These are phyloP conservation scores for Stenurella melanura DNA, from an alignment of 2,888 invertebrate genomes.

Conservation along the genomic window DNA sequence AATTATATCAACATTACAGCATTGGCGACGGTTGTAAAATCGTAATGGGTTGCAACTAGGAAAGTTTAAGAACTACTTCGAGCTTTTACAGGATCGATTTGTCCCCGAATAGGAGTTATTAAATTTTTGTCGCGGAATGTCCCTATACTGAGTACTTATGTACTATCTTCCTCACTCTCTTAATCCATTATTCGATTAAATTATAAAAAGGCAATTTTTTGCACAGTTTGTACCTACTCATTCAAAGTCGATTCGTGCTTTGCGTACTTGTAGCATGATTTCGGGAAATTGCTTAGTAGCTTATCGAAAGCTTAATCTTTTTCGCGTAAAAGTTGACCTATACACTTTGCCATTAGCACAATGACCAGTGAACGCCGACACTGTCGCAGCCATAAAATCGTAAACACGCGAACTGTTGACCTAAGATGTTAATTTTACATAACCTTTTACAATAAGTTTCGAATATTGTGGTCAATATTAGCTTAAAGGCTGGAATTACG, in stretches of 20 bases:
- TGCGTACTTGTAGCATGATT: constrained; percentile 67
- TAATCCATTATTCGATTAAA: not conserved
- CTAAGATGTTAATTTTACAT: constrained; percentile 34
- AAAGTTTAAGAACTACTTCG: too few relatives aligned
- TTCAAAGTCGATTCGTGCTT: constrained; percentile 22
- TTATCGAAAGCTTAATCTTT: constrained; percentile 70
- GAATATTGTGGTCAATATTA: constrained; percentile 22
- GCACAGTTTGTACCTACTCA: constrained; percentile 20
- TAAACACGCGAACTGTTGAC: constrained; percentile 52
- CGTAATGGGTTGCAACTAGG: too few relatives aligned
- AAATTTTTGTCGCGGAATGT: too few relatives aligned
- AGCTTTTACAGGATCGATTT: too few relatives aligned
- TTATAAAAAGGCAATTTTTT: constrained; percentile 14
- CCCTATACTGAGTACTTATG: too few relatives aligned
- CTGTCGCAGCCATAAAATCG: constrained; percentile 47
- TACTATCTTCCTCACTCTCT: not conserved
- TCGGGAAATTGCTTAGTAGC: constrained; percentile 68
- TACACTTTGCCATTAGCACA: constrained; percentile 71
- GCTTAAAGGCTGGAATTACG: constrained; percentile 20
- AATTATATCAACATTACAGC: too few relatives aligned
- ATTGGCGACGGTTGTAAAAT: too few relatives aligned
- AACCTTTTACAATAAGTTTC: constrained; percentile 9
- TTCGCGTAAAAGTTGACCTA: constrained; percentile 69
- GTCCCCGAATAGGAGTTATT: too few relatives aligned
- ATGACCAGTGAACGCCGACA: constrained; percentile 65